Conservation (phyloP, 2,797 vertebrate species). For the Calcarius lapponicus region DNA sequence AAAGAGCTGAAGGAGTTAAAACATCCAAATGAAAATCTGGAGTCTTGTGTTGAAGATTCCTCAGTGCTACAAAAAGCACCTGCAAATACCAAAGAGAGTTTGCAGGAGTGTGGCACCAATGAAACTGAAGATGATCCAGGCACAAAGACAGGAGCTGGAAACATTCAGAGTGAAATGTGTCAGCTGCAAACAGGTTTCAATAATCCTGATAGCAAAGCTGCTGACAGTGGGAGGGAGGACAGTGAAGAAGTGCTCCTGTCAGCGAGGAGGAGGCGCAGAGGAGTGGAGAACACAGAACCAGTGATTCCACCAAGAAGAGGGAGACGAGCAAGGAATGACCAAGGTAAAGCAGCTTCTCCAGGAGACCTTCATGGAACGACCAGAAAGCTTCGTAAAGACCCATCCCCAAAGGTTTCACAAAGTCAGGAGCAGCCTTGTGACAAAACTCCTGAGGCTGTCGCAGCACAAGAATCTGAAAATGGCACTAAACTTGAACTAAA, state of each 20-base stretch:
- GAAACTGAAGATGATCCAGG: background rate
- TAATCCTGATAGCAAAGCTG: background rate
- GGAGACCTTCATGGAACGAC: background rate
- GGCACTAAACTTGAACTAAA: background rate
- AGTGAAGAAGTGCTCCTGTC: background rate
- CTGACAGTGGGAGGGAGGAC: background rate
- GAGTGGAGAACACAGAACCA: background rate
- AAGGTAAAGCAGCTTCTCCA: background rate
- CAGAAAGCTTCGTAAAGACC: background rate
- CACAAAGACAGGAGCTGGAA: background rate
- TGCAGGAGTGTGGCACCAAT: background rate
- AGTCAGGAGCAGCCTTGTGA: background rate
- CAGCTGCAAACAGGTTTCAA: background rate
- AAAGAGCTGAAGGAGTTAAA: background rate
- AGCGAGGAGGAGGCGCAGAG: background rate
- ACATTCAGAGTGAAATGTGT: background rate
- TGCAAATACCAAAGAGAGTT: background rate
- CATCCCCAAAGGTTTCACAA: background rate
- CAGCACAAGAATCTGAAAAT: background rate
- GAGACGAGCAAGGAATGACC: background rate
- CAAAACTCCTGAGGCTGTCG: background rate
- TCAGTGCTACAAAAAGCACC: background rate
- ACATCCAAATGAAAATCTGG: background rate
- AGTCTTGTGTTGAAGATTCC: background rate
- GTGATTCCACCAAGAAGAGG: slow-evolving; percentile 8